Conservation (phyloP, 2,113 vertebrate species). For the Notothenia coriiceps region DNA sequence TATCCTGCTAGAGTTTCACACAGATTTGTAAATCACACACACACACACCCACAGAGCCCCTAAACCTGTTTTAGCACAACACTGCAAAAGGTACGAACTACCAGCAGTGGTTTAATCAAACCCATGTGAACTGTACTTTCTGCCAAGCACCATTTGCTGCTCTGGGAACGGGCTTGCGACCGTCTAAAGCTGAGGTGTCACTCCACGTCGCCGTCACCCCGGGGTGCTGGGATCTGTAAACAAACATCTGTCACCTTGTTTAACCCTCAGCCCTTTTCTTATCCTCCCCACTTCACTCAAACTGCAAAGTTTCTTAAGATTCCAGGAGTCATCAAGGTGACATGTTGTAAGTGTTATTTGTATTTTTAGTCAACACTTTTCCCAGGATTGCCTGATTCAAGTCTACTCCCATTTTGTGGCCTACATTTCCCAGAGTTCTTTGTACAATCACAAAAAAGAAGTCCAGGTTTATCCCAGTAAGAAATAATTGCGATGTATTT, state of each 20-base stretch:
- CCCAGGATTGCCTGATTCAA: too few relatives aligned
- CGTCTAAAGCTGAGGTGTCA: slow-evolving; percentile 66
- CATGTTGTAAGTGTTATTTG: too few relatives aligned
- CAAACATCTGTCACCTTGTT: slow-evolving; percentile 73
- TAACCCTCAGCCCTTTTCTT: slow-evolving; percentile 46
- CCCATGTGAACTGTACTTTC: slow-evolving; percentile 68
- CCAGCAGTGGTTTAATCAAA: slow-evolving; percentile 63
- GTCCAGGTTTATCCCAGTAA: not conserved
- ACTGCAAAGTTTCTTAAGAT: not conserved
- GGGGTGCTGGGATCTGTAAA: slow-evolving; percentile 72
- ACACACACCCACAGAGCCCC: not conserved
- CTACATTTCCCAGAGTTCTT: not conserved
- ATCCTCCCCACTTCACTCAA: slow-evolving; percentile 1
- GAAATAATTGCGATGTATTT: not conserved
- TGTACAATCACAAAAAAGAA: not conserved
- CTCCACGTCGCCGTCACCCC: slow-evolving; percentile 46
- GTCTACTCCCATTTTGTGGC: too few relatives aligned
- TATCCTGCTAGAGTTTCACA: slow-evolving; percentile 51
- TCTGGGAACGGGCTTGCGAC: slow-evolving; percentile 66
- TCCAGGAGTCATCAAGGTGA: slow-evolving; percentile 9
- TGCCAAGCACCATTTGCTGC: slow-evolving; percentile 81
- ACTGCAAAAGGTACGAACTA: slow-evolving; percentile 54
- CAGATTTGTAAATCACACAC: slow-evolving; percentile 36
- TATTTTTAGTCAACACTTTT: too few relatives aligned
- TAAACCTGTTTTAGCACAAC: slow-evolving; percentile 37